Evolutionary conservation across 92 coral and sea anemone species (phyloP).

Genomic region (Virgularia gustaviana): DNA sequence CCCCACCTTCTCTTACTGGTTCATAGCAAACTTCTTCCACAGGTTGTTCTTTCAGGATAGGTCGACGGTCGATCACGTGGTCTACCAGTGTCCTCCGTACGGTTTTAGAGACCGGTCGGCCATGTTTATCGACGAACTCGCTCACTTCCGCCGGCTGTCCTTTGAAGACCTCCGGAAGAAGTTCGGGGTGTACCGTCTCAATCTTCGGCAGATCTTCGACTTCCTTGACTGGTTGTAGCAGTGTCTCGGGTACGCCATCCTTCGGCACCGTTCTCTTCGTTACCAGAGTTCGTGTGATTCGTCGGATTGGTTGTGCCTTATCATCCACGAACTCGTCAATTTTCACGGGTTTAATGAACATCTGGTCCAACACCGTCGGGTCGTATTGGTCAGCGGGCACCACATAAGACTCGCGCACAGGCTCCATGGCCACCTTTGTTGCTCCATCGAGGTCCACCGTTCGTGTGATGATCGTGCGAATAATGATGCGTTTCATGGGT

Average conservation of each 20-base stretch:
- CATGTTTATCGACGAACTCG: conserved; percentile 42
- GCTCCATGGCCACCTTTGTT: background rate
- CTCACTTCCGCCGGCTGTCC: conserved; percentile 23
- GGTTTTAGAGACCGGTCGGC: conserved; percentile 11
- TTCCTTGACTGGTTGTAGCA: background rate
- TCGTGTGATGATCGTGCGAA: conserved; percentile 23
- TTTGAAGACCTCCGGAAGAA: conserved; percentile 3
- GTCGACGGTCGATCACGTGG: background rate
- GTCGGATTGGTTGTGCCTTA: conserved; percentile 30
- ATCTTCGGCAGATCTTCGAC: background rate
- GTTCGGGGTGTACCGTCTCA: conserved; percentile 28
- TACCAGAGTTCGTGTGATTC: conserved; percentile 5
- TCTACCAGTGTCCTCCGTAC: background rate
- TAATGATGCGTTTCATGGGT: conserved; percentile 38
- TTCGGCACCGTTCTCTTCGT: background rate
- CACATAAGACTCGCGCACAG: background rate
- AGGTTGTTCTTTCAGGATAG: background rate
- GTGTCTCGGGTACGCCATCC: background rate
- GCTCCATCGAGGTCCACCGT: background rate
- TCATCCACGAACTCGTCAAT: conserved; percentile 57
- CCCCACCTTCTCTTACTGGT: background rate
- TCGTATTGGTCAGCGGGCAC: conserved; percentile 13
- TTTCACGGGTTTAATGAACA: conserved; percentile 3
- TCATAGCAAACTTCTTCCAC: conserved; percentile 1
- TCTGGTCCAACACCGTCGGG: background rate